phyloP scores from a whole-genome alignment of 2,113 vertebrate species.

The Carettochelys insculpta region DNA sequence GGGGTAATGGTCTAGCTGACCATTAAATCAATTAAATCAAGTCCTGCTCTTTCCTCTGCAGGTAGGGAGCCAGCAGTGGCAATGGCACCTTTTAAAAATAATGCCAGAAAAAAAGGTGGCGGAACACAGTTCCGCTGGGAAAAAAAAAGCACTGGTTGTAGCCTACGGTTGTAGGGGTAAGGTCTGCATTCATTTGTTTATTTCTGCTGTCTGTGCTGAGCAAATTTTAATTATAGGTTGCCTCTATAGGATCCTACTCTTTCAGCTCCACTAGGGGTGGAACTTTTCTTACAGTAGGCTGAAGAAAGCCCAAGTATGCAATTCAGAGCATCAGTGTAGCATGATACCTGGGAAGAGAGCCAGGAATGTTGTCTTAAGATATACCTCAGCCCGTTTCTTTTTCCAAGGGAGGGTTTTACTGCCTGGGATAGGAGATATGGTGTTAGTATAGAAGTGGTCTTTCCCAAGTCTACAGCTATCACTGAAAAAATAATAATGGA shows the following conservation, averaged over 20 bases:
- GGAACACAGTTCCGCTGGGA: too few relatives aligned
- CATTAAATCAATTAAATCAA: too few relatives aligned
- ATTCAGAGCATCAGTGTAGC: too few relatives aligned
- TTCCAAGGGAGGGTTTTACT: not conserved
- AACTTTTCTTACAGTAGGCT: not conserved
- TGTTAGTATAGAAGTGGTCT: rapidly evolving
- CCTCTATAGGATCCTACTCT: not conserved
- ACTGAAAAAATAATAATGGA: not conserved
- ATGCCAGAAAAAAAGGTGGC: too few relatives aligned
- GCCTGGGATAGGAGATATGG: not conserved
- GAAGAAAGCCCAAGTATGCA: not conserved
- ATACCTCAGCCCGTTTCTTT: not conserved
- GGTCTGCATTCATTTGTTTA: not conserved
- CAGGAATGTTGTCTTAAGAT: not conserved
- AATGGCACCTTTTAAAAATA: too few relatives aligned
- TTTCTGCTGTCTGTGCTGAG: not conserved
- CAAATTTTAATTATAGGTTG: not conserved
- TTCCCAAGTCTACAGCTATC: not conserved
- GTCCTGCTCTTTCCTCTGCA: too few relatives aligned
- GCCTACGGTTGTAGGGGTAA: not conserved
- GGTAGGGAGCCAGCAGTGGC: too few relatives aligned
- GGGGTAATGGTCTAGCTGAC: too few relatives aligned
- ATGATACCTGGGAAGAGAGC: not conserved
- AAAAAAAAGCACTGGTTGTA: too few relatives aligned
- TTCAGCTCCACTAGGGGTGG: not conserved